Conservation (phyloP, 2,797 vertebrate species). For the Bryconaethiops microstoma region DNA sequence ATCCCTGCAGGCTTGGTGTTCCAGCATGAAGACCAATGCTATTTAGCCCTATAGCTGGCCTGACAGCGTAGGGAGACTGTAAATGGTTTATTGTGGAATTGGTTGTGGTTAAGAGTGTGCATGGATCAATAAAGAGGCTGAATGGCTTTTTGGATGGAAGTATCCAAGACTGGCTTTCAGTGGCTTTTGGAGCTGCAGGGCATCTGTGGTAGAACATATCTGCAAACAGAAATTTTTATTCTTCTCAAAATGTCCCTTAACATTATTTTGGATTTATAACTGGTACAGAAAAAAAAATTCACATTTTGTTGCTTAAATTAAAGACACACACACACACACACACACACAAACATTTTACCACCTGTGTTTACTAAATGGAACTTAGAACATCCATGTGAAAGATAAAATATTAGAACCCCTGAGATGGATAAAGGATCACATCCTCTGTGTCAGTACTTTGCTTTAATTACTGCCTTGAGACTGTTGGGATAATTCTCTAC, state of each 20-base stretch:
- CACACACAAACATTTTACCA: too few species aligned
- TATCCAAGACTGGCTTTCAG: conserved; percentile 25
- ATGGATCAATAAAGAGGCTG: conserved; percentile 55
- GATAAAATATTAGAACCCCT: too few species aligned
- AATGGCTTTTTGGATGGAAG: conserved; percentile 50
- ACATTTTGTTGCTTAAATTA: too few species aligned
- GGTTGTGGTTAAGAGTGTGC: conserved; percentile 54
- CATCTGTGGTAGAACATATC: not conserved
- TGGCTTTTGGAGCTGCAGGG: not conserved
- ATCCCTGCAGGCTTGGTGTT: conserved; percentile 65
- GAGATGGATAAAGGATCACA: too few species aligned
- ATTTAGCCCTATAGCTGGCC: conserved; percentile 70
- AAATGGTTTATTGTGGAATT: conserved; percentile 67
- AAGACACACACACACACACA: too few species aligned
- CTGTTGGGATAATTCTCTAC: too few species aligned
- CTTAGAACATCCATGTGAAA: too few species aligned
- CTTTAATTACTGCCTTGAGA: too few species aligned
- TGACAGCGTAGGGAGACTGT: conserved; percentile 66
- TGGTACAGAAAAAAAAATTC: too few species aligned
- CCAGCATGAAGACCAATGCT: conserved; percentile 62
- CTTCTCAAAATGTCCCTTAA: not conserved
- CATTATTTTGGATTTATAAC: not conserved
- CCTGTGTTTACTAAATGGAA: too few species aligned
- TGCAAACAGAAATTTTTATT: not conserved
- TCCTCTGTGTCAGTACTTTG: too few species aligned